A percentile compares a stretch with the other conserved stretches of the same genome.
phyloP scores from a whole-genome alignment of 2,888 invertebrate species.

The Scaptodrosophila latifasciaeformis region DNA sequence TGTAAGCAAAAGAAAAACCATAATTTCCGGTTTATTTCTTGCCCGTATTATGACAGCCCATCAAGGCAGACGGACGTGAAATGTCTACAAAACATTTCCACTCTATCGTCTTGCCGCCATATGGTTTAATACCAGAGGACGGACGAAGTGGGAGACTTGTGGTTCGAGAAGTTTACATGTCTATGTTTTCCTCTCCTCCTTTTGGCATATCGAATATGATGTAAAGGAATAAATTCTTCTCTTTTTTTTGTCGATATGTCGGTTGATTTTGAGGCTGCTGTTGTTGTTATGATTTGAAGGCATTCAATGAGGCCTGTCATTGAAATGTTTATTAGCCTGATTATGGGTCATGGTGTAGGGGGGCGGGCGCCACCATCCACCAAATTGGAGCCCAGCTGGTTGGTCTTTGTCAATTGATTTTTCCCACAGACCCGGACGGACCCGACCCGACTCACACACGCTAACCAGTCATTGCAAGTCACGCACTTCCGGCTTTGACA shows the following conservation, averaged over 20 bases:
- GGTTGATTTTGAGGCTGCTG: background rate
- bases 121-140: background rate
- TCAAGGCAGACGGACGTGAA: slow-evolving; percentile 19
- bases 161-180: background rate
- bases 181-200: background rate
- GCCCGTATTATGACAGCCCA: slow-evolving; percentile 40
- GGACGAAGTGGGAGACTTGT: background rate
- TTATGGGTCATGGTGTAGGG: slow-evolving; percentile 20
- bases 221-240: no score
- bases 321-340: slow-evolving; percentile 48
- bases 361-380: background rate
- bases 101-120: no score
- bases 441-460: no score
- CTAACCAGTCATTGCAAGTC: slow-evolving; percentile 43
- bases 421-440: background rate
- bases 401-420: background rate
- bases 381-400: background rate
- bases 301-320: slow-evolving; percentile 38
- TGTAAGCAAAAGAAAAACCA: slow-evolving; percentile 28
- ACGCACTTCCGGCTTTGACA: slow-evolving; percentile 56
- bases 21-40: slow-evolving; percentile 48
- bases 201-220: no score
- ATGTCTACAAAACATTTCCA: slow-evolving; percentile 6
- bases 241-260: background rate
- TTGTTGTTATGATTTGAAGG: slow-evolving; percentile 23